These are phyloP conservation scores for Sphyrna mokarran DNA, from an alignment of 2,113 vertebrate genomes.

Conservation along the genomic window DNA sequence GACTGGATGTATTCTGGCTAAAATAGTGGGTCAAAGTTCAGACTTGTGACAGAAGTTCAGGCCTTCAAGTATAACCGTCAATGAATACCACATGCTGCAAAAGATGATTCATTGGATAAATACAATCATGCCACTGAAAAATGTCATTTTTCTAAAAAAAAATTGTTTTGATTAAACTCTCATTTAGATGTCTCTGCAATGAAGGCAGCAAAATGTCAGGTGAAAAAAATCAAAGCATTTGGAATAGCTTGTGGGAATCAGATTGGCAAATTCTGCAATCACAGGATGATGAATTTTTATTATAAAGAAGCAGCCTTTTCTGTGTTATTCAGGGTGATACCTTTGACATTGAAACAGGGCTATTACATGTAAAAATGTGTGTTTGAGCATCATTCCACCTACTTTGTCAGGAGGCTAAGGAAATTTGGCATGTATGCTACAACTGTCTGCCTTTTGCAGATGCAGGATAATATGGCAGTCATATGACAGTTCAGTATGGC, in stretches of 20 bases:
- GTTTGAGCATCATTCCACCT: not conserved
- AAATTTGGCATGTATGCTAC: no score
- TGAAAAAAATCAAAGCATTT: not conserved
- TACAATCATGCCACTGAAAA: not conserved
- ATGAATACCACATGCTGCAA: not conserved
- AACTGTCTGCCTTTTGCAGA: no score
- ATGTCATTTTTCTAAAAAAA: not conserved
- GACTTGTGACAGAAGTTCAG: not conserved
- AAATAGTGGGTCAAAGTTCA: not conserved
- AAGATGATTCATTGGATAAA: not conserved
- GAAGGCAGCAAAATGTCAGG: not conserved
- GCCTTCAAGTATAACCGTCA: not conserved
- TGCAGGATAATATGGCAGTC: no score
- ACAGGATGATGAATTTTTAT: not conserved
- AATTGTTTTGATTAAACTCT: not conserved
- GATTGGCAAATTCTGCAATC: not conserved
- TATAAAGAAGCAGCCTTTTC: not conserved
- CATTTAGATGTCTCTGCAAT: not conserved
- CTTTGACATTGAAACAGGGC: not conserved
- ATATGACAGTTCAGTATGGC: no score
- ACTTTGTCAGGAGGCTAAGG: no score
- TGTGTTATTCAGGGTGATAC: not conserved
- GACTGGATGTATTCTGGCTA: not conserved
- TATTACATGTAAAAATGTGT: not conserved
- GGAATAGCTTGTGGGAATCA: not conserved